Evolutionary conservation across 1,140 invertebrate species (phyloP), one percentile per base, ranked within the genome.

Genomic region (Apolygus lucorum): DNA sequence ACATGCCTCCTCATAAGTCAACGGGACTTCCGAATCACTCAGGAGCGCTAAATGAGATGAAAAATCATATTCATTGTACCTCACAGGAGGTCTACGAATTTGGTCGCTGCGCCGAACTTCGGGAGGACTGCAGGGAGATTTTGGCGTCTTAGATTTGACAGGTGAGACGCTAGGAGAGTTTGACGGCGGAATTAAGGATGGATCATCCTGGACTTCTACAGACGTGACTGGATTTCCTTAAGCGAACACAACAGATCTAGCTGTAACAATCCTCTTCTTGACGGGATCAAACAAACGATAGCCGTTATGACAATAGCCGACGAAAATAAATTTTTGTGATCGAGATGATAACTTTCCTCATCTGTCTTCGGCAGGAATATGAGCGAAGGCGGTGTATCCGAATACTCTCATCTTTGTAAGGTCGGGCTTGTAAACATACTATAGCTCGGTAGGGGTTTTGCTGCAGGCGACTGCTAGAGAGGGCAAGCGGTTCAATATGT

Each of bases 341-440:
- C 64, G 28, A 2, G 13, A 21, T 28, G 26, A 42, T 8, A 66
- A 1, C 29, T 66, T 34, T 42, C 64, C 64, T 28, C 42, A 24
- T 21, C 64, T 28, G 42, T 29, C 64, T 1, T 66, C 64, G 24
- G 27, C 28, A 29, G 27, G 70, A 25, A 73, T 62, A 1, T 66
- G 59, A 17, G 63, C 29, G 69, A 54, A 73, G 13, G 65, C 52
- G 14, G 59, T 52, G 26, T 52, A 68, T 28, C 72, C 73, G 68
- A 75, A 74, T 52, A 73, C 63, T 34, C 69, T 66, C 17, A 76
- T 66, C 65, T 75, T 68, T 26, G 68, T 68, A 8, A 74, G 42
- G 68, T 71, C 69, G 62, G 73, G 73, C 34, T 71, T 72, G 13
- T 68, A 34, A n/a, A 62, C 62, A 59, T 70, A 73, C 72, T 70